Base-by-base conservation (phyloP, 1,140 invertebrate genomes). In the Cyclargus thomasi region DNA sequence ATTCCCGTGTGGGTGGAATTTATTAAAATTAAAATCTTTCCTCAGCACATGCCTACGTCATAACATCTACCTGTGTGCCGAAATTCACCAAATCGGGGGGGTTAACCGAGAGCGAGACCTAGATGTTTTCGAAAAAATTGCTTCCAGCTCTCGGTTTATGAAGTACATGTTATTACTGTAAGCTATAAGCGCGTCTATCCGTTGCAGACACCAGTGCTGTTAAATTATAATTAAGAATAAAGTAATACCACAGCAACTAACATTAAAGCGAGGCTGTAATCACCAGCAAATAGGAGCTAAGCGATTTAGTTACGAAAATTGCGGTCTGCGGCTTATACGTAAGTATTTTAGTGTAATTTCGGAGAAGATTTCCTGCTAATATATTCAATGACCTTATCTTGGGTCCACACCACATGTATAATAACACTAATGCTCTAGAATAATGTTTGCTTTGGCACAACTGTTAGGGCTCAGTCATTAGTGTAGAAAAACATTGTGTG, bases 371-470 rank as follows among this genome's bases (percentile, higher is more conserved):
- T 47, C 39, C 39, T 47, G 39, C 39, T 47, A 47, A 47, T 47
- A 47, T 47, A 47, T 47, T 47, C 39, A 47, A 14, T 47, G 39
- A 47, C 10, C 39, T 47, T 47, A 47, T 47, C 39, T 47, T 16
- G 39, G 39, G 14, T 47, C 39, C 39, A 47, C 39, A 47, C 29
- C 5, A 29, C 39, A 47, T 8, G 39, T 47, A 47, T 11, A 47
- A 47, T 39, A 39, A 39, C 36, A 39, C 39, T 47, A 47, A 47
- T 29, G 39, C 14, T 1, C 14, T 47, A 11, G 39, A 47, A 47
- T 47, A 47, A 47, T 47, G 39, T 47, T 47, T 47, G 39, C 39
- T 47, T 47, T 47, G 39, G 39, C 39, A 14, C 39, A 47, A 47
- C 39, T 47, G 39, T 11, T 47, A 47, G 0, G 29, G 29, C 4